Evolutionary conservation across 2,797 vertebrate genomes (phyloP).

Genomic region (Crenichthys baileyi): DNA sequence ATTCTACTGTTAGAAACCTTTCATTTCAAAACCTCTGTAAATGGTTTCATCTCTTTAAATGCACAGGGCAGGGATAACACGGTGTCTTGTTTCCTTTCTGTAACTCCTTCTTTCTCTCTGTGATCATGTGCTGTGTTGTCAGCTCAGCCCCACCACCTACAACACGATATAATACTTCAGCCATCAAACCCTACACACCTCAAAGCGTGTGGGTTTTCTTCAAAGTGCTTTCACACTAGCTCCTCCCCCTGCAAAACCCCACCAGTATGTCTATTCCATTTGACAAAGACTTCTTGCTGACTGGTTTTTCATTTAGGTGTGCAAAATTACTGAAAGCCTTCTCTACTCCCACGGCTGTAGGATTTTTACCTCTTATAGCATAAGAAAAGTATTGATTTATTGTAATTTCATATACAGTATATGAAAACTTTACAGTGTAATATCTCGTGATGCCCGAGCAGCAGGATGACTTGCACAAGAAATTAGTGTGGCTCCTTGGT

Average conservation of each 20-base stretch:
- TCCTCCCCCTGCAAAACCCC: slow-evolving; percentile 35
- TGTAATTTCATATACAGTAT: no score
- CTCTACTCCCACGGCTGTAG: slow-evolving; percentile 10
- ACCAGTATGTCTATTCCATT: slow-evolving; percentile 16
- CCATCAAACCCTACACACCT: slow-evolving; percentile 47
- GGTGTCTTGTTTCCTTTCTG: no score
- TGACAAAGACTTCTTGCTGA: slow-evolving; percentile 13
- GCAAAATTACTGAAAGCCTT: slow-evolving; percentile 43
- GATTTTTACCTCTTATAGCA: no score
- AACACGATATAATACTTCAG: slow-evolving; percentile 42
- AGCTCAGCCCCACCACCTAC: slow-evolving; percentile 16
- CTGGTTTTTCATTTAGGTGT: slow-evolving; percentile 8
- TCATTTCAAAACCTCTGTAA: not conserved
- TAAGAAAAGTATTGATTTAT: no score
- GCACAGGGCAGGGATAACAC: no score
- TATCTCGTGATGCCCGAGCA: no score
- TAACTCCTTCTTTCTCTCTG: not conserved
- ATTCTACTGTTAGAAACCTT: not conserved
- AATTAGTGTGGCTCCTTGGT: no score
- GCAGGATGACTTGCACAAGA: no score
- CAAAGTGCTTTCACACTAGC: slow-evolving; percentile 59
- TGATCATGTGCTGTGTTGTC: slow-evolving; percentile 50
- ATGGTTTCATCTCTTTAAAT: no score
- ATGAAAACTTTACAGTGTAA: no score
- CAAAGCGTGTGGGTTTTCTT: slow-evolving; percentile 29